Conservation (phyloP, 1,140 invertebrate genomes). For the Neodiprion fabricii region DNA sequence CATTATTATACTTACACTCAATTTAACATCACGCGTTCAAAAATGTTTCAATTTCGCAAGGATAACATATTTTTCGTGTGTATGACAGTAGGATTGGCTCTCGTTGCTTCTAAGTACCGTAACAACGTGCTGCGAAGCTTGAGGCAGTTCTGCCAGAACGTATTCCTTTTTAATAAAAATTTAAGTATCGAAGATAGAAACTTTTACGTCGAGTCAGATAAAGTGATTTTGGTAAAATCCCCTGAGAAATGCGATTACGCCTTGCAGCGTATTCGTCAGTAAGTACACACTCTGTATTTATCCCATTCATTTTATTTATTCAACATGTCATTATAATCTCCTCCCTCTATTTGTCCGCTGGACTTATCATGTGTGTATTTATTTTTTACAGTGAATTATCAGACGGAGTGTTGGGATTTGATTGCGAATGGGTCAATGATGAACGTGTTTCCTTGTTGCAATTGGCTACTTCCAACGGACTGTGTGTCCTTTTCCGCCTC, state of each 20-base stretch:
- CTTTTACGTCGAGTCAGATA: conserved; percentile 39
- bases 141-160: conserved; percentile 47
- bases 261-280: conserved; percentile 54
- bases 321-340: background rate
- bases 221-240: conserved; percentile 55
- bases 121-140: conserved; percentile 52
- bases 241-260: conserved; percentile 55
- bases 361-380: background rate
- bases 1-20: conserved; percentile 15
- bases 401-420: conserved; percentile 67
- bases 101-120: conserved; percentile 56
- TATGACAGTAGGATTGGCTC: conserved; percentile 51
- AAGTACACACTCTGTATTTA: conserved; percentile 18
- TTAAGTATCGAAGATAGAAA: conserved; percentile 24
- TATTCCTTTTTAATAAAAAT: conserved; percentile 27
- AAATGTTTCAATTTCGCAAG: conserved; percentile 17
- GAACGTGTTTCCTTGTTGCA: conserved; percentile 70
- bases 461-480: conserved; percentile 67
- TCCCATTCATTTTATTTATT: conserved; percentile 15
- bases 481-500: conserved; percentile 70
- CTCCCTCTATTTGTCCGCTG: background rate
- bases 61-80: conserved; percentile 53
- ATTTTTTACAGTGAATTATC: conserved; percentile 47
- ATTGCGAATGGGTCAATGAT: conserved; percentile 75
- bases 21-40: conserved; percentile 11